phyloP scores from a whole-genome alignment of 1,140 invertebrate genomes.

The Drosophila lacteicornis region DNA sequence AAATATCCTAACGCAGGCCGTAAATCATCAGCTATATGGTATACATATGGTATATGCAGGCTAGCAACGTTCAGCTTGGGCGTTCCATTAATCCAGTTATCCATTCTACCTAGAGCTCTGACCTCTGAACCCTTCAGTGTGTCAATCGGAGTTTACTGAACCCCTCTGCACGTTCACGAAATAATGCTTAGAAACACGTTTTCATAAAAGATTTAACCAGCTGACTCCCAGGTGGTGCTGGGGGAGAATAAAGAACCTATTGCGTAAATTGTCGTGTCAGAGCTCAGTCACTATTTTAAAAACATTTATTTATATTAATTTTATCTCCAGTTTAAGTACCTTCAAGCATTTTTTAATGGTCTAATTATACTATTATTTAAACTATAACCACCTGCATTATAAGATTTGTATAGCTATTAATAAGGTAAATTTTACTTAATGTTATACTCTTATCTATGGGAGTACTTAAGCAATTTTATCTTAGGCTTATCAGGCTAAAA shows the following conservation, averaged over 20 bases:
- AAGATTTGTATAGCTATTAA: background rate
- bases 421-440: background rate
- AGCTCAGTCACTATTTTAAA: background rate
- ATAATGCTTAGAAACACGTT: background rate
- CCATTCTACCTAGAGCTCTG: constrained; percentile 12
- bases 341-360: too few species aligned
- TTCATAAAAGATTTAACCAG: background rate
- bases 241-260: background rate
- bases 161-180: constrained; percentile 1
- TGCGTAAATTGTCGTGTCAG: too few species aligned
- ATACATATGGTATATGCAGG: constrained; percentile 10
- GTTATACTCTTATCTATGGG: too few species aligned
- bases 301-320: background rate
- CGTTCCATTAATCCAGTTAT: constrained; percentile 36
- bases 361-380: too few species aligned
- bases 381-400: too few species aligned
- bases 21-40: constrained; percentile 33
- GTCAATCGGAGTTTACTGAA: constrained; percentile 20
- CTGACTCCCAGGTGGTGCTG: background rate
- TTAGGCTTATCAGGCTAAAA: too few species aligned
- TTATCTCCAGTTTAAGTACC: too few species aligned
- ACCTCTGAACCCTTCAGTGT: constrained; percentile 5
- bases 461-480: too few species aligned
- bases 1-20: constrained; percentile 25
- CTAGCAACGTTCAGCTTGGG: constrained; percentile 18